Evolutionary conservation across 2,888 invertebrate species (phyloP), one percentile per base, ranked within the genome.

Genomic region (Brassicogethes aeneus): DNA sequence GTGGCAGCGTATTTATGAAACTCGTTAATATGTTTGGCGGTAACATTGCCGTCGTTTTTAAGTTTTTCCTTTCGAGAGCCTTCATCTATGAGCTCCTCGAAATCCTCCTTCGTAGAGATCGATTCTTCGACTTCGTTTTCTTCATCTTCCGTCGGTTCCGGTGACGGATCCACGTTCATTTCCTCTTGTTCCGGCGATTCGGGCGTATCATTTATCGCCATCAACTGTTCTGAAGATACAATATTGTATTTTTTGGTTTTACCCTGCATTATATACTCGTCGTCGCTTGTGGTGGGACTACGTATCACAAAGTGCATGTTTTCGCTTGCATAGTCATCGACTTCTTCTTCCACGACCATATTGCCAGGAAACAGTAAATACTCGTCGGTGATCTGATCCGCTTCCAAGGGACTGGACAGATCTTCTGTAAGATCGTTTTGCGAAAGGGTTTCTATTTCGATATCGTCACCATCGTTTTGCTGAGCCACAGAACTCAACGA

Each of bases 101-200:
- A 80, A 57, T 80, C 80, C 61, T 79, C 79, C 49, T 77, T 76
- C 0, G 80, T 79, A 0, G 77, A 74, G 43, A 80, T 75, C 47
- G 76, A 74, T 52, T 79, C 78, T 51, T 80, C 79, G 17, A 80
- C 75, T 49, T 79, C 80, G 3, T 78, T 74, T 41, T 77, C 77
- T 17, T 70, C 71, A 17, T 69, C 69, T 46, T 78, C 73, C 0
- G 65, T 61, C 12, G 68, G 60, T 39, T 69, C 69, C 0, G 72
- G 70, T 2, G 54, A 54, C 1, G 68, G 66, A 48, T 72, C 64
- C 1, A 66, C 62, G 41, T 63, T 64, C 32, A 70, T 59, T 46
- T 72, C 73, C 33, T 74, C 73, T 36, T 68, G 70, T 50, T 75
- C 75, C 0, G 75, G 73, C 2, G 75, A 75, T 45, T 74, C 75